Evolutionary conservation across 1,140 invertebrate genomes (phyloP), one percentile per base, ranked within the genome.

Genomic region (Platorchestia sp.): DNA sequence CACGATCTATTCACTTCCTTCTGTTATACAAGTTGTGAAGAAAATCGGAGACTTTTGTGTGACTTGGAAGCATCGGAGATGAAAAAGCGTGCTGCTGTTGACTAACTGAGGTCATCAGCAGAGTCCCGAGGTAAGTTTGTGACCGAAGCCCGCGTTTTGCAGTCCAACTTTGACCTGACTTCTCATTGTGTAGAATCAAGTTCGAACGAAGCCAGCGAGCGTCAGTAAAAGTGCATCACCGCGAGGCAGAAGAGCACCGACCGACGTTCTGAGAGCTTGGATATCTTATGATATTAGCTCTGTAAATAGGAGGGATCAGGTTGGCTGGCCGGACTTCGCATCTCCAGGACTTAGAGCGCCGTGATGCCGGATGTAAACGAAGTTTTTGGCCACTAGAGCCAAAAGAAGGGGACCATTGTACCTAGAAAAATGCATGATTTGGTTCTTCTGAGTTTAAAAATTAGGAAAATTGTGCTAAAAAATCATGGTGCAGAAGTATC

Each of bases 131-230:
- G 41, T 7, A 93, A 93, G 91, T 93, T 93, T 47, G 91, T 47
- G 45, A 93, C 91, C 91, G 45, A 22, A 93, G 45, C 44, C 44
- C 40, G 91, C 91, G 45, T 93, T 93, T 93, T 93, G 45, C 91
- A 42, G 43, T 44, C 44, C 45, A 93, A 93, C 91, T 93, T 93
- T 93, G 45, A 7, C 91, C 91, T n/a, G 91, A 47, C 91, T 91
- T 93, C 91, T 93, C 44, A 47, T 93, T 45, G 91, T 93, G 91
- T 36, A n/a, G n/a, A 93, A 47, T 93, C 91, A 93, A 93, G 44
- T 93, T 47, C 91, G 44, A 45, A 91, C 22, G 16, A 42, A 91
- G 41, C 89, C 89, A 91, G 10, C 43, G 41, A 14, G 91, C 91
- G 14, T 14, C 7, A 7, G 87, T 14, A 90, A 90, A 93, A 93